These are phyloP conservation scores for Lonchura striata DNA, from an alignment of 2,113 vertebrate species.

Conservation along the genomic window DNA sequence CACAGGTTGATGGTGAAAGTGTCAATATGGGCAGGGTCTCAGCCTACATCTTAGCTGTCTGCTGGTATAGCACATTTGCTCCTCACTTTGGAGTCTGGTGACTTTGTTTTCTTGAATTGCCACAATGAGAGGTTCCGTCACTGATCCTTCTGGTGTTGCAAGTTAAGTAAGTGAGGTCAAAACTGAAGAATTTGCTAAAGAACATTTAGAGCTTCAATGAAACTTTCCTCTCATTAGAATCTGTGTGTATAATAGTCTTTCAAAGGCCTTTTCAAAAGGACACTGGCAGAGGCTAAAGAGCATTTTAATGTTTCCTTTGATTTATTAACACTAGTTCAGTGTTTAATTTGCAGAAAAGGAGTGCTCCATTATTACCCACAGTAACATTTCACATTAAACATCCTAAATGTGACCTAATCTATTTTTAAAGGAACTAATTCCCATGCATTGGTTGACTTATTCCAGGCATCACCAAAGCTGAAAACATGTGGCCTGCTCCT, in stretches of 20 bases:
- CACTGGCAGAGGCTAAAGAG: background rate
- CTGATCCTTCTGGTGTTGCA: background rate
- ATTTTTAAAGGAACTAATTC: background rate
- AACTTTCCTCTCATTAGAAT: background rate
- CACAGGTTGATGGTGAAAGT: background rate
- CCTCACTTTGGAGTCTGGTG: background rate
- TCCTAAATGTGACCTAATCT: background rate
- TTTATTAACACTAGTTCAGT: background rate
- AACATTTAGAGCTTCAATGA: background rate
- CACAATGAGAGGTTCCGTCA: background rate
- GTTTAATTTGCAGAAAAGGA: conserved; percentile 17
- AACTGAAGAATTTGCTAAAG: background rate
- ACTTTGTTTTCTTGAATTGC: background rate
- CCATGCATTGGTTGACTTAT: background rate
- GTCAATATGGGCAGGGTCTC: background rate
- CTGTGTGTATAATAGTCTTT: background rate
- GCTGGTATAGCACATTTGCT: background rate
- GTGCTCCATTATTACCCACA: background rate
- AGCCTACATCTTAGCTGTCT: background rate
- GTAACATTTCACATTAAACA: background rate
- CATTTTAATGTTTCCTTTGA: conserved; percentile 10
- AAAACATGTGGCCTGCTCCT: background rate
- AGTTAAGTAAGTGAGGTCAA: background rate
- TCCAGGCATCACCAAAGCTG: background rate
- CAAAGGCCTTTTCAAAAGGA: background rate